Evolutionary conservation across 2,888 invertebrate genomes (phyloP), one percentile per base, ranked within the genome.

Genomic region (Cacoxenus indagator): DNA sequence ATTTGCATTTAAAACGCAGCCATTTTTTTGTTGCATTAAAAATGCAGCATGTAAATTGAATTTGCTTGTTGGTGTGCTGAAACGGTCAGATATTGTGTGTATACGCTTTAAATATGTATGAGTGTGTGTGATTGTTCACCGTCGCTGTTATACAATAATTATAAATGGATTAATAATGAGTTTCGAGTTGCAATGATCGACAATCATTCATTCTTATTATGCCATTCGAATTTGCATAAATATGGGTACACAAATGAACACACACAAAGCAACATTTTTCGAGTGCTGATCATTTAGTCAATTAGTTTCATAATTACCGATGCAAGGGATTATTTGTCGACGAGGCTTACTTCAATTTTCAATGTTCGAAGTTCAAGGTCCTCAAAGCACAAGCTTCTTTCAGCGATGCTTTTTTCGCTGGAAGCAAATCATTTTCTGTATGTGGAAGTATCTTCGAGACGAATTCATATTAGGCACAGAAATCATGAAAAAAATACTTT

Each of bases 171-270:
- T 83, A 78, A 78, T 81, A 80, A 80, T 80, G 83, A 80, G n/a
- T 82, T 83, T 67, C 83, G 80, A 68, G 79, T 77, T 81, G 81
- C 81, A 75, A 81, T 80, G 81, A 83, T 81, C 75, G 80, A 81
- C 75, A 75, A 82, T 80, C 83, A 83, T 80, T 80, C 81, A 83
- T 80, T 80, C 83, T 83, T 83, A 80, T 81, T 81, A 69, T 77
- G 72, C 17, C 74, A 75, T 74, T 71, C 73, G 70, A 68, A 68
- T 68, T 66, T 75, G 43, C n/a, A n/a, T n/a, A n/a, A n/a, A n/a
- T n/a, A n/a, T 55, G 27, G 24, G 27, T 26, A 5, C 14, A 70
- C 43, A 67, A 67, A 71, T 51, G 55, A 27, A 43, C 31, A 54
- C 64, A 71, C 45, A 69, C 57, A 65, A 46, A 64, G 19, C 17